Conservation (phyloP, 1,140 invertebrate genomes). For the Stegodyphus mimosarum region DNA sequence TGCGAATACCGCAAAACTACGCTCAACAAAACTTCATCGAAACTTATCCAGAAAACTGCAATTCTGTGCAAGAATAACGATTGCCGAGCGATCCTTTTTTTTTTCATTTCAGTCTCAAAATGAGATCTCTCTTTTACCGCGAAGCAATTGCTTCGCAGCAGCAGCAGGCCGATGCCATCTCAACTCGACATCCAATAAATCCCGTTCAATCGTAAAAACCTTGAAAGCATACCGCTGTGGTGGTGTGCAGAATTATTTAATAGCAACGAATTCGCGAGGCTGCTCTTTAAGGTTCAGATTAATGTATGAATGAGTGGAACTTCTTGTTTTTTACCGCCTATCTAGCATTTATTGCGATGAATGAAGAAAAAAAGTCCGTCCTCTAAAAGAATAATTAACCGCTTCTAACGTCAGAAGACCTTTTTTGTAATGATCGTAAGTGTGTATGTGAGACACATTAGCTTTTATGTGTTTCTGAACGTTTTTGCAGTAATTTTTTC, state of each 20-base stretch:
- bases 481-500: no score
- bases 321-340: neutral
- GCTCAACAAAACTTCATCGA: neutral
- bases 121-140: neutral
- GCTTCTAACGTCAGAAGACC: neutral
- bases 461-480: no score
- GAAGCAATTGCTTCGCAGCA: neutral
- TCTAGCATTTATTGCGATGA: neutral
- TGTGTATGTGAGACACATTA: no score
- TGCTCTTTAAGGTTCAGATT: neutral
- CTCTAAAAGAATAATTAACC: neutral
- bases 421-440: no score
- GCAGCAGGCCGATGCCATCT: neutral
- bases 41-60: neutral
- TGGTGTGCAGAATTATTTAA: neutral
- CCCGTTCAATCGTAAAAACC: neutral
- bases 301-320: neutral
- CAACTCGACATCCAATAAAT: conserved; percentile 2
- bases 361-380: neutral
- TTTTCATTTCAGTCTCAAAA: neutral
- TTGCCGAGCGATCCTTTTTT: neutral
- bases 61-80: neutral
- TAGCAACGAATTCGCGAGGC: neutral
- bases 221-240: neutral
- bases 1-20: neutral